Percentiles rank a stretch among this genome's conserved stretches.
These are phyloP conservation scores for Coturnix japonica DNA, from an alignment of 2,113 vertebrate genomes.

Conservation along the genomic window DNA sequence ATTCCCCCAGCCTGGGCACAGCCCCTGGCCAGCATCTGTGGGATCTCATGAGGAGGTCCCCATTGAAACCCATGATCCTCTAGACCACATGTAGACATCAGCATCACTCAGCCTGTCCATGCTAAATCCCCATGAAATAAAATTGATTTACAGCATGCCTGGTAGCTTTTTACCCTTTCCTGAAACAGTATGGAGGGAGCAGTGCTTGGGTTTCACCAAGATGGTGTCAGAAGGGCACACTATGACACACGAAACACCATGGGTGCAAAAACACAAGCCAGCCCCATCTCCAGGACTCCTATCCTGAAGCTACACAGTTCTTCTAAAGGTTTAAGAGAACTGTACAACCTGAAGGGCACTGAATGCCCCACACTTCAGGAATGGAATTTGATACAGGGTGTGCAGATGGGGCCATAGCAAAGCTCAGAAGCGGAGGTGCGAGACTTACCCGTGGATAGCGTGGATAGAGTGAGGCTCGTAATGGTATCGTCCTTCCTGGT, in stretches of 20 bases:
- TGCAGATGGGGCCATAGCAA: not conserved
- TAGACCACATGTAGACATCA: rapidly evolving
- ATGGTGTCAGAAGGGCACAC: not conserved
- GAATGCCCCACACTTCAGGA: not conserved
- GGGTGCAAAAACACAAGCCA: not conserved
- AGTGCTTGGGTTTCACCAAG: not conserved
- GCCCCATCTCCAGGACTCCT: not conserved
- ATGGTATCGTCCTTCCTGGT: constrained; percentile 98
- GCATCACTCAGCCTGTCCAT: rapidly evolving
- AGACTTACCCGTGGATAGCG: constrained; percentile 91
- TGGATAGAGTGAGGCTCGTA: constrained; percentile 95
- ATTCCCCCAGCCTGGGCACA: not conserved
- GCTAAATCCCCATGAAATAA: not conserved
- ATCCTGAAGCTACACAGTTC: not conserved
- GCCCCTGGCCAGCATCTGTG: rapidly evolving
- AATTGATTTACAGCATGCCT: not conserved
- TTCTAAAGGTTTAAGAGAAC: not conserved
- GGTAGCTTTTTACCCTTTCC: not conserved
- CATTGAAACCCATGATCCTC: not conserved
- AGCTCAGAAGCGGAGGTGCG: not conserved
- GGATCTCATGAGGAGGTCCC: not conserved
- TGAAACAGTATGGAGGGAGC: rapidly evolving
- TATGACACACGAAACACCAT: rapidly evolving
- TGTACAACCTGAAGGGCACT: not conserved
- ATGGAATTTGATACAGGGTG: rapidly evolving